Evolutionary conservation across 2,797 vertebrate genomes (phyloP).

Genomic region (Mycteria americana): DNA sequence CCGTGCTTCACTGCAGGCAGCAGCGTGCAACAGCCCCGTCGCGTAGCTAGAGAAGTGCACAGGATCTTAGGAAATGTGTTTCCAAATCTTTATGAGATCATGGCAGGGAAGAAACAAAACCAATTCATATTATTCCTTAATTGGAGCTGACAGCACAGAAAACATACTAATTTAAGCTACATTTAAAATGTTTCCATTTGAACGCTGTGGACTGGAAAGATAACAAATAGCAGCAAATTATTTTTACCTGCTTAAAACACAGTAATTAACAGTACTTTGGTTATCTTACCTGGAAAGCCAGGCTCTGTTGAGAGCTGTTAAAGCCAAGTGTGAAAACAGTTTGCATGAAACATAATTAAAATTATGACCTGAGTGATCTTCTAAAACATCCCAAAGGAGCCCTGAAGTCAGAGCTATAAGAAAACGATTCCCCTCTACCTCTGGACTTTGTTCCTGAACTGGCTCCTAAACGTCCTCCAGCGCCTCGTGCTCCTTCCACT

Average conservation of each 20-base stretch:
- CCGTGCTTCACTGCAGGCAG: not conserved
- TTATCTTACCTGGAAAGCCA: constrained; percentile 46
- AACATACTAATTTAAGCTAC: not conserved
- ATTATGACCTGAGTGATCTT: constrained; percentile 6
- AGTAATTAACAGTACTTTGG: constrained; percentile 35
- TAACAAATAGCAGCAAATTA: constrained; percentile 51
- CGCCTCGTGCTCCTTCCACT: not conserved
- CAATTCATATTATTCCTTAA: not conserved
- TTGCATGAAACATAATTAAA: constrained; percentile 37
- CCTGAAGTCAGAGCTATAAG: not conserved
- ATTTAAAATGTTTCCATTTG: not conserved
- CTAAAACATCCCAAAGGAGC: not conserved
- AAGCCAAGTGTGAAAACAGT: constrained; percentile 39
- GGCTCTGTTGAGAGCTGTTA: constrained; percentile 37
- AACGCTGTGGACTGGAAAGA: constrained; percentile 11
- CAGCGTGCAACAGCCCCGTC: rapidly evolving
- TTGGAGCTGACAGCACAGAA: not conserved
- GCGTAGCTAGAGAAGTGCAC: not conserved
- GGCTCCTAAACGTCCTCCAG: not conserved
- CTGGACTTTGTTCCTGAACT: not conserved
- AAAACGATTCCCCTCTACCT: not conserved
- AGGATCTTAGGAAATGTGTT: not conserved
- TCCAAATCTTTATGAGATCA: not conserved
- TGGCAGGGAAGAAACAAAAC: not conserved
- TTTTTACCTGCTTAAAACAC: constrained; percentile 50